Conservation (phyloP, 2,888 invertebrate genomes). For the Drepanosiphum platanoidis region DNA sequence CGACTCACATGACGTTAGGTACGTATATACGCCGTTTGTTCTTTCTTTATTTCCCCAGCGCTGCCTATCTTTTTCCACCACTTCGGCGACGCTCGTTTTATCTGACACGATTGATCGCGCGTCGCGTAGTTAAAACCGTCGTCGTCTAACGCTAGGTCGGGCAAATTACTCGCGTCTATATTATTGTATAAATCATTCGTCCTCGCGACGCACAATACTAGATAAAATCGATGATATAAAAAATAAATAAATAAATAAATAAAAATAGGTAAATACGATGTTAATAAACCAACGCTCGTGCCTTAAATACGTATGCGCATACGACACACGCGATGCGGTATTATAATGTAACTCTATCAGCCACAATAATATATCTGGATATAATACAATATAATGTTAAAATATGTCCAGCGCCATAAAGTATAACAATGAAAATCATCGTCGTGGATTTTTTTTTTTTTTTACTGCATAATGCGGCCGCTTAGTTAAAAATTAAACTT, state of each 20-base stretch:
- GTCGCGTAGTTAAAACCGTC: conserved; percentile 20
- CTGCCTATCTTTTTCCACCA: not conserved
- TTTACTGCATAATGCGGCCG: too few relatives aligned
- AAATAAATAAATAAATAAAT: not conserved
- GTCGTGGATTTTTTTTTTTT: too few relatives aligned
- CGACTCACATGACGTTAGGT: not conserved
- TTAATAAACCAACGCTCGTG: too few relatives aligned
- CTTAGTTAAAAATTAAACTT: too few relatives aligned
- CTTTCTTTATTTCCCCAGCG: not conserved
- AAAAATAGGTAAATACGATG: conserved; percentile 3
- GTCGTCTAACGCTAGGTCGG: conserved; percentile 3
- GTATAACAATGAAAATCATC: too few relatives aligned
- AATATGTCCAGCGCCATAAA: too few relatives aligned
- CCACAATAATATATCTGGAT: not conserved
- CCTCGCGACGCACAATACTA: conserved; percentile 10
- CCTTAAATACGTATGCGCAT: not conserved
- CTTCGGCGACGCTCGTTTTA: conserved; percentile 6
- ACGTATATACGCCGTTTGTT: not conserved
- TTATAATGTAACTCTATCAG: not conserved
- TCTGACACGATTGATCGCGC: conserved; percentile 46
- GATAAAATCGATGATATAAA: conserved; percentile 38
- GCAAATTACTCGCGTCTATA: conserved; percentile 41
- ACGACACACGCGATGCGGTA: not conserved
- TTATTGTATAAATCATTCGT: conserved; percentile 21
- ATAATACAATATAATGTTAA: not conserved